Percentiles rank a stretch among this genome's conserved stretches.
Evolutionary conservation across 2,888 invertebrate species (phyloP).

Genomic region (Calameuta idolon): DNA sequence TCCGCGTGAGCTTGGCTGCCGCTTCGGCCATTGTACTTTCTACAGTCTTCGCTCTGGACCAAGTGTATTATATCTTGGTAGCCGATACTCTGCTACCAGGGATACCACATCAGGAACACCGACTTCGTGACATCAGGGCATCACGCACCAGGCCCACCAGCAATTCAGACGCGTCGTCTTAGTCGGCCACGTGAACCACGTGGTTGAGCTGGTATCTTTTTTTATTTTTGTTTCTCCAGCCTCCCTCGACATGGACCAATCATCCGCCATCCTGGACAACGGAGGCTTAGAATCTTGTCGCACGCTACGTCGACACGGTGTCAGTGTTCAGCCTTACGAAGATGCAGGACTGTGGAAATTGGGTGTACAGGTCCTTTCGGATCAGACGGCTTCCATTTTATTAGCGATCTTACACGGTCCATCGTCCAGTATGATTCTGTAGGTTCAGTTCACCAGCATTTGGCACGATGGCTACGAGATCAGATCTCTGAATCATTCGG

Average conservation of each 20-base stretch:
- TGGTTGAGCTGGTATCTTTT: neutral
- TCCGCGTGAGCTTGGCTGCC: slow-evolving; percentile 3
- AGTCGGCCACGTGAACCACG: neutral
- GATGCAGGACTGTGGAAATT: neutral
- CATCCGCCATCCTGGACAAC: neutral
- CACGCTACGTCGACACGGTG: neutral
- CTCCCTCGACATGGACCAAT: neutral
- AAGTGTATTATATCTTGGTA: neutral
- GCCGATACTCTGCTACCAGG: neutral
- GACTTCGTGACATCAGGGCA: neutral
- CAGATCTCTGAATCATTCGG: neutral
- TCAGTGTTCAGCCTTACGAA: too few relatives aligned
- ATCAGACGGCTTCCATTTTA: neutral
- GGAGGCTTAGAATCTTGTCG: neutral
- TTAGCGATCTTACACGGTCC: neutral
- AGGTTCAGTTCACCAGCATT: neutral
- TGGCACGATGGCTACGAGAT: neutral
- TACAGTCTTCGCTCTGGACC: neutral
- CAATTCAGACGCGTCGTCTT: neutral
- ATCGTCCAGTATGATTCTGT: neutral
- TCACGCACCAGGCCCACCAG: neutral
- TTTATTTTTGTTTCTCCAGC: neutral
- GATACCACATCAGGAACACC: neutral
- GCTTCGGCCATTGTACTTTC: neutral
- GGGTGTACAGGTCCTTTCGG: neutral